Evolutionary conservation across 2,797 vertebrate species (phyloP).

Genomic region (Serranus cabrilla): DNA sequence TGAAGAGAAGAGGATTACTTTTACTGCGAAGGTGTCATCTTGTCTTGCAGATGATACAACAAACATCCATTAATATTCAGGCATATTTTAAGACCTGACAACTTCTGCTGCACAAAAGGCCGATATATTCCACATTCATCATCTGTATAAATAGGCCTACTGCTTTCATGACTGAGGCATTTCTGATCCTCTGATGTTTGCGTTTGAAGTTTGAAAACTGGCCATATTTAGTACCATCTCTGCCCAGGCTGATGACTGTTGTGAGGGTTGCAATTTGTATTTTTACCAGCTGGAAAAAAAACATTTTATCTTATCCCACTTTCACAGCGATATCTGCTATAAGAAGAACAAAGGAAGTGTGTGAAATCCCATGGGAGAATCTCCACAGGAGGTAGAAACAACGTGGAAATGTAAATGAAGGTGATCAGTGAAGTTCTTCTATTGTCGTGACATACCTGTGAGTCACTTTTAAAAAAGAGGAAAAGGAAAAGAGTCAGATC

Average conservation of each 20-base stretch:
- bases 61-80: slow-evolving; percentile 46
- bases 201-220: slow-evolving; percentile 75
- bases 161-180: slow-evolving; percentile 64
- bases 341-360: slow-evolving; percentile 26
- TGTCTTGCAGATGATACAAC: slow-evolving; percentile 18
- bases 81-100: slow-evolving; percentile 46
- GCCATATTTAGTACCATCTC: slow-evolving; percentile 66
- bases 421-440: slow-evolving; percentile 28
- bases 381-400: slow-evolving; percentile 36
- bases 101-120: slow-evolving; percentile 37
- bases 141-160: slow-evolving; percentile 61
- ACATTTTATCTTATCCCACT: slow-evolving; percentile 31
- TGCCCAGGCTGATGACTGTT: slow-evolving; percentile 30
- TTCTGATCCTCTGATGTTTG: slow-evolving; percentile 68
- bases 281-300: slow-evolving; percentile 38
- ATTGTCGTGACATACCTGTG: slow-evolving; percentile 1
- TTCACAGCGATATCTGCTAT: slow-evolving; percentile 30
- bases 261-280: slow-evolving; percentile 46
- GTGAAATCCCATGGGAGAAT: slow-evolving; percentile 25
- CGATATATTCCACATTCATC: slow-evolving; percentile 48
- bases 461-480: slow-evolving; percentile 7
- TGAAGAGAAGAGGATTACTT: slow-evolving; percentile 4
- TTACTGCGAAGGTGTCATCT: slow-evolving; percentile 10
- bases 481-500: background rate
- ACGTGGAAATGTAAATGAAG: slow-evolving; percentile 30